Conservation (phyloP, 92 coral and sea anemone species). For the Epizoanthus ramosus region DNA sequence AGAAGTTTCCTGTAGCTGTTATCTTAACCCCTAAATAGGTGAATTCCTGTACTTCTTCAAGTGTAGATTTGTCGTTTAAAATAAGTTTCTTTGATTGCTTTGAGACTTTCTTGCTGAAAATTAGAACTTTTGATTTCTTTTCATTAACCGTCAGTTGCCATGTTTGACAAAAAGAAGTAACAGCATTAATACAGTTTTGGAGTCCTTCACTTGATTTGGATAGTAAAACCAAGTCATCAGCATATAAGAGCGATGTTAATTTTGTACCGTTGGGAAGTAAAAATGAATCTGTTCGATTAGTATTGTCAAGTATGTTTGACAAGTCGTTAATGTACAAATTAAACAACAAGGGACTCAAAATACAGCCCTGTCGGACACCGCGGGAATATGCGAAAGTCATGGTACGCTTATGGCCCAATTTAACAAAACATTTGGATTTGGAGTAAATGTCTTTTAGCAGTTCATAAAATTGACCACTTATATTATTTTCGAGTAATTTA, state of each 20-base stretch:
- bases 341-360: constrained; percentile 39
- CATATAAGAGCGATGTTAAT: constrained; percentile 32
- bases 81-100: neutral
- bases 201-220: constrained; percentile 41
- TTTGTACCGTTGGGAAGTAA: constrained; percentile 30
- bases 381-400: constrained; percentile 23
- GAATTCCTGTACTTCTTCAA: too few relatives aligned
- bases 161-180: constrained; percentile 10
- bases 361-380: constrained; percentile 57
- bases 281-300: constrained; percentile 28
- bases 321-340: constrained; percentile 45
- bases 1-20: too few relatives aligned
- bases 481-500: constrained; percentile 31
- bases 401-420: constrained; percentile 26
- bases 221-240: constrained; percentile 43
- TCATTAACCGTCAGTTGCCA: constrained; percentile 36
- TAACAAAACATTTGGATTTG: constrained; percentile 43
- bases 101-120: constrained; percentile 33
- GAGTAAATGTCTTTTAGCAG: constrained; percentile 34
- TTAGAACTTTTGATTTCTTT: constrained; percentile 34
- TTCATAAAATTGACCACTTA: constrained; percentile 37
- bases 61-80: too few relatives aligned
- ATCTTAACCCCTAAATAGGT: too few relatives aligned
- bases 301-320: constrained; percentile 20
- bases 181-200: constrained; percentile 31